Percentiles rank a stretch among this genome's conserved stretches.
These are phyloP conservation scores for Gisinianus flammeolus DNA, from an alignment of 2,888 invertebrate genomes.

Conservation along the genomic window DNA sequence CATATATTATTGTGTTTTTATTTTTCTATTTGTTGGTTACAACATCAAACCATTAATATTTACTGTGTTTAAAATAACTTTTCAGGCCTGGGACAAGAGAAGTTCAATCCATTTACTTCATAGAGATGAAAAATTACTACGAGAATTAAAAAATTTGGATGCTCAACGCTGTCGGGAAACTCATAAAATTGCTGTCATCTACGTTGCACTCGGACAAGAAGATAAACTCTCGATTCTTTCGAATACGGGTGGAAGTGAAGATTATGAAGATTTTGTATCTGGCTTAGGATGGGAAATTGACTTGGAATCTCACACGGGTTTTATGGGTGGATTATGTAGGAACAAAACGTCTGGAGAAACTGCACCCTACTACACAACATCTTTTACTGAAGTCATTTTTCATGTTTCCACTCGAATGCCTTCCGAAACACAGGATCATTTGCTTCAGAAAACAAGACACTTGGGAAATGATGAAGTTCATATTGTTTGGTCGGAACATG, in stretches of 20 bases:
- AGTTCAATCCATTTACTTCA: slow-evolving; percentile 82
- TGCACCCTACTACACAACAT: slow-evolving; percentile 93
- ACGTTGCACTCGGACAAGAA: slow-evolving; percentile 91
- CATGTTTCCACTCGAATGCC: slow-evolving; percentile 98
- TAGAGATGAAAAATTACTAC: slow-evolving; percentile 84
- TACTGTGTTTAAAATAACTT: no score
- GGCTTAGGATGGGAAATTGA: slow-evolving; percentile 83
- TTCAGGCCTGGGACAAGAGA: slow-evolving; percentile 90
- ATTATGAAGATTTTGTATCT: slow-evolving; percentile 85
- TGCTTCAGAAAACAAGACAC: slow-evolving; percentile 91
- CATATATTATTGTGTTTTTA: no score
- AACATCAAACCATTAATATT: no score
- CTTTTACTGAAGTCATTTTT: slow-evolving; percentile 92
- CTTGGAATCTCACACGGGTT: slow-evolving; percentile 91
- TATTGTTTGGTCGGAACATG: slow-evolving; percentile 99
- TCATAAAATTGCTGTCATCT: slow-evolving; percentile 96
- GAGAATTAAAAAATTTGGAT: slow-evolving; percentile 92
- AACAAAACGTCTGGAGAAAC: slow-evolving; percentile 89
- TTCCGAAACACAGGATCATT: slow-evolving; percentile 82
- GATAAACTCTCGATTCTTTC: slow-evolving; percentile 91
- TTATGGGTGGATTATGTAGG: slow-evolving; percentile 90
- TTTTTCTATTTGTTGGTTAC: no score
- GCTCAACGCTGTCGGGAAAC: slow-evolving; percentile 90
- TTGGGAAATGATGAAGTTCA: slow-evolving; percentile 98
- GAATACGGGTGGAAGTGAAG: slow-evolving; percentile 89